Conservation (phyloP, 2,113 vertebrate species). For the Cettia cetti region DNA sequence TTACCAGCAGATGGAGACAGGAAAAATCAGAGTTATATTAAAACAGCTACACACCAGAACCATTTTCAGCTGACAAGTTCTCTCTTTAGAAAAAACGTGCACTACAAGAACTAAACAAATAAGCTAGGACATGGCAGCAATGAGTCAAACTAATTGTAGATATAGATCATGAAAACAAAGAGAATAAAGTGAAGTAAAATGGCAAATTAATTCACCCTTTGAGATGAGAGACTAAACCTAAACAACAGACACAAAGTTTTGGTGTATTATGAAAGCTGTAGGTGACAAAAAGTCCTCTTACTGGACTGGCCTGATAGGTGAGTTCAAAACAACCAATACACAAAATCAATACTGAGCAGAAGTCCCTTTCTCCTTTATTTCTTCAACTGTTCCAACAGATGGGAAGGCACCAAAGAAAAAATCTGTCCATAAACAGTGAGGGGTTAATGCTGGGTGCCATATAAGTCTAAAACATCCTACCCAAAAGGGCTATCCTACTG, state of each 20-base stretch:
- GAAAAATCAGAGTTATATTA: conserved; percentile 17
- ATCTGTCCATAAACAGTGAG: not conserved
- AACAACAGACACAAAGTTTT: not conserved
- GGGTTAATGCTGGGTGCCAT: not conserved
- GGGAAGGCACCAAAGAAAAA: not conserved
- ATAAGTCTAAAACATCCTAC: not conserved
- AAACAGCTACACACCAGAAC: not conserved
- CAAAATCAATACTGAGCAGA: not conserved
- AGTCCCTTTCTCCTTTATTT: not conserved
- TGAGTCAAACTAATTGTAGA: not conserved
- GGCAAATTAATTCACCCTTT: not conserved
- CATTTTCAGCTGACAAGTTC: not conserved
- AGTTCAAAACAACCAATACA: not conserved
- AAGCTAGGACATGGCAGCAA: not conserved
- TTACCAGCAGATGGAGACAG: conserved; percentile 61
- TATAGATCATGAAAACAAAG: not conserved
- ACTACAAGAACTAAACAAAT: not conserved
- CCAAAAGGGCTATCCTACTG: not conserved
- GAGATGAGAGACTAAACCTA: not conserved
- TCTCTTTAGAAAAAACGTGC: not conserved
- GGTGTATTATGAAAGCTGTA: not conserved
- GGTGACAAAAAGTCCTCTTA: not conserved
- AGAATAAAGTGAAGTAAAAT: not conserved
- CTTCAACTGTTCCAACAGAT: not conserved
- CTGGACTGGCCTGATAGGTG: not conserved